Evolutionary conservation across 2,797 vertebrate species (phyloP), one percentile per base, ranked within the genome.

Genomic region (Crenichthys baileyi): DNA sequence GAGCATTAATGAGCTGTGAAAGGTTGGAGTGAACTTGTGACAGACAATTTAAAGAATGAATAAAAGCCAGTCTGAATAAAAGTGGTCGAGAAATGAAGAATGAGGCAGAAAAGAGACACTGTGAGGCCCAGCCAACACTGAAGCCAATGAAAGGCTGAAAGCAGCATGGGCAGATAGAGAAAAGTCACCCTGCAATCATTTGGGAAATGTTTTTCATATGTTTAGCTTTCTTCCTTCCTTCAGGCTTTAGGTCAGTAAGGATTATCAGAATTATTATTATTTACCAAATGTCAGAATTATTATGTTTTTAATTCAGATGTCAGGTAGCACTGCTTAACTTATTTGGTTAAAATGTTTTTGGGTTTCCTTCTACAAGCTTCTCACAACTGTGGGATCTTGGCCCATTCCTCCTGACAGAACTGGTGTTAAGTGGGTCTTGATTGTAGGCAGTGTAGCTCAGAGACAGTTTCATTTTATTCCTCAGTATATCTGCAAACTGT

Each of bases 11-110:
- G 31, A 53, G 18, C 3, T 71, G 73, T 75, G 72, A 36, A 75
- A 22, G 75, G 75, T 76, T 75, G 72, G 82, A 20, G 53, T 44
- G 61, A 44, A 60, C 55, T 77, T 76, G 78, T 50, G 78, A 79
- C 70, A 78, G 58, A 86, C 15, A 61, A 36, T 53, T 36, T 36
- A 36, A 36, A 36, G 31, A 20, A 18, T 61, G 77, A 78, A 79
- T 7, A 76, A 81, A 50, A 18, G 70, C 4, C 39, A 50, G n/a
- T 79, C 86, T 87, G 65, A 79, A 81, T 80, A 87, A 89, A 88
- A 71, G 85, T 90, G 85, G 85, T 87, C 73, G 1, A n/a, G 15
- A 75, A 13, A 58, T 53, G 20, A 84, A 7, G 9, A 50, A 78
- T 29, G 16, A n/a, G 61, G 51, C 39, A 6, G 24, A 44, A 39